Conservation (phyloP, 2,113 vertebrate genomes). For the Hemibagrus wyckioides region DNA sequence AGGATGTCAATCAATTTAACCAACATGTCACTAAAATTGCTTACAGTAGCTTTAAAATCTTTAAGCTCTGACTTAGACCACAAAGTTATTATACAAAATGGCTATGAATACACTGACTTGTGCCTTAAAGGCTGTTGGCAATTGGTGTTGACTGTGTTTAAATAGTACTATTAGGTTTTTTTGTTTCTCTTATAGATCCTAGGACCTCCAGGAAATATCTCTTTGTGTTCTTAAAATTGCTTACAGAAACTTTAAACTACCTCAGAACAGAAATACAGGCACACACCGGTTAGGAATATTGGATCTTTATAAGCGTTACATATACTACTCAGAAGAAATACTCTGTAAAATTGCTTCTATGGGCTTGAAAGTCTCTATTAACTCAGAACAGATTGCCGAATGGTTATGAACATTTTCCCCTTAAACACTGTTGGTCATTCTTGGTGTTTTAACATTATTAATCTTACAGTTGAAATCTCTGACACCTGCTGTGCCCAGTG, state of each 20-base stretch:
- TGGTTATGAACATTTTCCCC: neutral
- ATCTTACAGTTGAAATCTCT: neutral
- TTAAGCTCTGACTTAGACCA: neutral
- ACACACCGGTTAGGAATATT: neutral
- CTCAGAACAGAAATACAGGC: neutral
- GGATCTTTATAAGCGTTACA: neutral
- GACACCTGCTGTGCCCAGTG: too few relatives aligned
- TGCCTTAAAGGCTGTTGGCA: neutral
- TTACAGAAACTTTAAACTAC: neutral
- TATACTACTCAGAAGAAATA: neutral
- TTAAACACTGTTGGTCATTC: neutral
- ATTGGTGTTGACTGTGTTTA: neutral
- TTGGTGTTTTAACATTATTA: neutral
- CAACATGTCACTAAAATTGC: neutral
- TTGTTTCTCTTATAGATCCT: neutral
- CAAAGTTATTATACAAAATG: neutral
- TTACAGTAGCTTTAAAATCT: neutral
- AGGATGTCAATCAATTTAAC: neutral
- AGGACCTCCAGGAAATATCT: neutral
- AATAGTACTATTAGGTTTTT: neutral
- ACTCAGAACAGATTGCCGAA: neutral
- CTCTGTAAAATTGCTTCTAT: neutral
- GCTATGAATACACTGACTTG: neutral
- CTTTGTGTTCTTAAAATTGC: neutral
- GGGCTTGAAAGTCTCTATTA: neutral